A percentile compares a stretch with the other conserved stretches of the same genome.
These are phyloP conservation scores for Epinephelus awoara DNA, from an alignment of 2,797 vertebrate genomes.

Conservation along the genomic window DNA sequence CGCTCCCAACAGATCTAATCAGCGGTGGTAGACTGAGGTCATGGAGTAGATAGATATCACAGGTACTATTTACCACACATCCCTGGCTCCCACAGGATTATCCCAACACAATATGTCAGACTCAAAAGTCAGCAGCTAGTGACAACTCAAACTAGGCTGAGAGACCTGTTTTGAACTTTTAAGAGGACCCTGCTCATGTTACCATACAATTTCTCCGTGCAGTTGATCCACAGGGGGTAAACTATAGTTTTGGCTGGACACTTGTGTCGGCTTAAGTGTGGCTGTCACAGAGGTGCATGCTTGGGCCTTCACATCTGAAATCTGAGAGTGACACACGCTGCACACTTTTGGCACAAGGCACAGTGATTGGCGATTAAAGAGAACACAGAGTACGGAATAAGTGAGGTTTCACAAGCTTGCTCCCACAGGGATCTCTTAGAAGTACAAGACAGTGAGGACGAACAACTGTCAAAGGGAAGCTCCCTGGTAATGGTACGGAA, in stretches of 20 bases:
- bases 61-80: conserved; percentile 66
- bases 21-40: conserved; percentile 63
- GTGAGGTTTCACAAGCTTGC: conserved; percentile 67
- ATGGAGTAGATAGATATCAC: conserved; percentile 63
- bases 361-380: conserved; percentile 66
- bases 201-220: not conserved
- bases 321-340: conserved; percentile 10
- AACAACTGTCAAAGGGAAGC: conserved; percentile 78
- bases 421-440: conserved; percentile 74
- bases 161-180: conserved; percentile 45
- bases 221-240: conserved; percentile 21
- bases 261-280: conserved; percentile 19
- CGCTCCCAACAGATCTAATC: conserved; percentile 75
- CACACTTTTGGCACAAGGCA: conserved; percentile 48
- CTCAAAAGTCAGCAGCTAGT: conserved; percentile 49
- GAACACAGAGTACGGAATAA: conserved; percentile 69
- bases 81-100: conserved; percentile 54
- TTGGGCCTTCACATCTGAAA: conserved; percentile 26
- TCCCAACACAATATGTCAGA: conserved; percentile 36
- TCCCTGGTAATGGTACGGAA: conserved; percentile 84
- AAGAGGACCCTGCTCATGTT: conserved; percentile 25
- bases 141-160: conserved; percentile 46
- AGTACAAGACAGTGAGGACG: conserved; percentile 77
- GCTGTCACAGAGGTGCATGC: conserved; percentile 36
- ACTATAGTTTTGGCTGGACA: conserved; percentile 30